These are phyloP conservation scores for Lethrus apterus DNA, from an alignment of 1,140 invertebrate genomes.

Conservation along the genomic window DNA sequence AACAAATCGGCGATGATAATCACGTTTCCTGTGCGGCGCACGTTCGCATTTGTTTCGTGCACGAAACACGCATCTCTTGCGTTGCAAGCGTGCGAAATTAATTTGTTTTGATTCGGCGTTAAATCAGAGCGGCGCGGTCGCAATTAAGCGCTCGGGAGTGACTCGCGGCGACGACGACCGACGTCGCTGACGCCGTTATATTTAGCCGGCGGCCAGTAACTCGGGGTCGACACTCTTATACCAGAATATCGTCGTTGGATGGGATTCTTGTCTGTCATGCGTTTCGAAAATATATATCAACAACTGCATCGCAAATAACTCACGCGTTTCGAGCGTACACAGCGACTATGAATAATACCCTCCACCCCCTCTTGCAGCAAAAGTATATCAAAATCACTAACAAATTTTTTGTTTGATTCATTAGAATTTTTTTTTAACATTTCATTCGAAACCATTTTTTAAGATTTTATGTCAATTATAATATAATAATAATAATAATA, in stretches of 20 bases:
- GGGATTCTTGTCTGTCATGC: constrained; percentile 11
- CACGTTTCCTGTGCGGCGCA: too few relatives aligned
- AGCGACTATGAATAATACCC: too few relatives aligned
- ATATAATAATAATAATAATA: too few relatives aligned
- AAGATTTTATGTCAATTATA: too few relatives aligned
- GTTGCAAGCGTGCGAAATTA: constrained; percentile 8
- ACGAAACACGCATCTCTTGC: too few relatives aligned
- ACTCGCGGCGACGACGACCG: constrained; percentile 6
- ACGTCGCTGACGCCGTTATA: constrained; percentile 12
- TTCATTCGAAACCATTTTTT: neutral
- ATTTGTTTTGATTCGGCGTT: constrained; percentile 12
- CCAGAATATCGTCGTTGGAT: constrained; percentile 12
- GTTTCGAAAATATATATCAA: constrained; percentile 12
- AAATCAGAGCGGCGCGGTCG: constrained; percentile 6
- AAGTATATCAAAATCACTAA: too few relatives aligned
- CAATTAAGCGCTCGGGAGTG: constrained; percentile 8
- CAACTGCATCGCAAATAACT: constrained; percentile 3
- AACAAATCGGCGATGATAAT: too few relatives aligned
- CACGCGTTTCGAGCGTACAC: neutral
- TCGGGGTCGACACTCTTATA: constrained; percentile 13
- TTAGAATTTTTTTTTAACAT: too few relatives aligned
- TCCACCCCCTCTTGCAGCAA: too few relatives aligned
- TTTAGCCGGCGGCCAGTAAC: constrained; percentile 11
- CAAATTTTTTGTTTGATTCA: too few relatives aligned
- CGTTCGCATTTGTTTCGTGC: too few relatives aligned